Conservation (phyloP, 2,888 invertebrate genomes). For the Drosophila antonietae region DNA sequence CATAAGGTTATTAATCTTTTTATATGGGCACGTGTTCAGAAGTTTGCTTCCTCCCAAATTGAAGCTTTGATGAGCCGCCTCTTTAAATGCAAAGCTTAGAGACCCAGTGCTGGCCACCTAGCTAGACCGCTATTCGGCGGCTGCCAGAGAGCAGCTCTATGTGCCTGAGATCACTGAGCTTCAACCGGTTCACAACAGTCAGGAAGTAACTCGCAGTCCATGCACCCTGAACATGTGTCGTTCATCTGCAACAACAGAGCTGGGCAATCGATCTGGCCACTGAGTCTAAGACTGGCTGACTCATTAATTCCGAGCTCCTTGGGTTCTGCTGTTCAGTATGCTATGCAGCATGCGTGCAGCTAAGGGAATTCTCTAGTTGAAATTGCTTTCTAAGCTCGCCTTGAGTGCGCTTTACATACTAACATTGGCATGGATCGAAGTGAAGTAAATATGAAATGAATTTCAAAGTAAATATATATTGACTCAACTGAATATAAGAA, state of each 20-base stretch:
- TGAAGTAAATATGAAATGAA: neutral
- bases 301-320: constrained; percentile 6
- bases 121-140: neutral
- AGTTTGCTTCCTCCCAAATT: neutral
- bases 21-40: neutral
- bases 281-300: constrained; percentile 11
- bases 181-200: constrained; percentile 5
- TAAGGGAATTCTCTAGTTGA: constrained; percentile 3
- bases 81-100: neutral
- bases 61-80: constrained; percentile 7
- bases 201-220: constrained; percentile 5
- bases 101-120: constrained; percentile 4
- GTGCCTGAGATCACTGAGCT: neutral
- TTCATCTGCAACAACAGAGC: neutral
- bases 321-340: neutral
- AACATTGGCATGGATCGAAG: neutral
- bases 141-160: neutral
- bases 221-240: constrained; percentile 8
- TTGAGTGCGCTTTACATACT: neutral
- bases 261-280: constrained; percentile 1
- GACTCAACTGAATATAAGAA: neutral
- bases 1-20: neutral
- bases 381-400: neutral
- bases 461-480: neutral
- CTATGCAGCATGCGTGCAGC: constrained; percentile 6